A percentile compares a stretch with the other conserved stretches of the same genome.
phyloP scores from a whole-genome alignment of 2,797 vertebrate genomes.

The Heterohyrax brucei region DNA sequence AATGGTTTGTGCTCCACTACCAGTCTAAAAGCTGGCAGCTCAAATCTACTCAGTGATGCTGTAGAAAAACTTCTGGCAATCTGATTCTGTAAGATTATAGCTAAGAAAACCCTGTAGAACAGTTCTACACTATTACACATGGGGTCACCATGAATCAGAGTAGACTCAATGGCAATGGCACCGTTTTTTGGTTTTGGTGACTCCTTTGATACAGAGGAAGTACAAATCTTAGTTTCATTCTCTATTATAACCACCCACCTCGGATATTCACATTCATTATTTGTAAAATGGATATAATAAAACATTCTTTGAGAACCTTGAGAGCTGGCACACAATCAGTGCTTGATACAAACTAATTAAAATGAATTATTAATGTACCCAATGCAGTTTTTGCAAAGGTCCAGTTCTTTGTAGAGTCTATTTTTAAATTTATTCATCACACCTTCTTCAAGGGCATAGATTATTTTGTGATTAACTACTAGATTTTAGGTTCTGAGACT shows the following conservation, averaged over 20 bases:
- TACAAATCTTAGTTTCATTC: not conserved
- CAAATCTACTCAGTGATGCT: too few species aligned
- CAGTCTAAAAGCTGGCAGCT: too few species aligned
- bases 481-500: not conserved
- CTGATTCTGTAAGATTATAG: too few species aligned
- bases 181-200: not conserved
- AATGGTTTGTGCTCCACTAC: too few species aligned
- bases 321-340: not conserved
- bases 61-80: too few species aligned
- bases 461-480: slow-evolving; percentile 64
- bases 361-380: slow-evolving; percentile 38
- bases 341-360: slow-evolving; percentile 62
- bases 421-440: slow-evolving; percentile 48
- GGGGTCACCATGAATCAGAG: not conserved
- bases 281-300: slow-evolving; percentile 47
- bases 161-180: not conserved
- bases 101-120: too few species aligned
- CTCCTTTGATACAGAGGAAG: not conserved
- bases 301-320: slow-evolving; percentile 18
- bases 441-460: not conserved
- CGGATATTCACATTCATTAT: slow-evolving; percentile 19
- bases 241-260: not conserved
- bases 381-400: not conserved
- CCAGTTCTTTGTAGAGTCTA: not conserved
- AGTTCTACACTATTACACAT: too few species aligned